phyloP scores from a whole-genome alignment of 2,113 vertebrate species.

The Sula dactylatra region DNA sequence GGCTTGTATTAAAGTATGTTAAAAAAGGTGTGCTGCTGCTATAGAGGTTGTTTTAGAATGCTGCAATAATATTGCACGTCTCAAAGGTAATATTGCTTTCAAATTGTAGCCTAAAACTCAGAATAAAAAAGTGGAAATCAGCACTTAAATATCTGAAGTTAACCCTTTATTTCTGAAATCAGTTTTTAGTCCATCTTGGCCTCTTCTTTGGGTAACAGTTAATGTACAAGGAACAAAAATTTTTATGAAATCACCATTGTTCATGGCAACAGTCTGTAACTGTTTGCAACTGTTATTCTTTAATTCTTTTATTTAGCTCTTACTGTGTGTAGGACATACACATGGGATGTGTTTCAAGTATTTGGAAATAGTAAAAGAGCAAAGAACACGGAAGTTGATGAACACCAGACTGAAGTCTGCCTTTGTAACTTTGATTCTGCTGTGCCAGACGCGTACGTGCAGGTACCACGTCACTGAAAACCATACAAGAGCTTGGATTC shows the following conservation, averaged over 20 bases:
- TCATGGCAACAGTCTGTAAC: background rate
- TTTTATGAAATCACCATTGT: background rate
- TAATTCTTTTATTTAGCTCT: background rate
- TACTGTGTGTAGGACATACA: background rate
- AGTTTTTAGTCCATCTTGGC: background rate
- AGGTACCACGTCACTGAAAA: background rate
- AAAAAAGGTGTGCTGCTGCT: background rate
- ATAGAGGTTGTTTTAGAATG: background rate
- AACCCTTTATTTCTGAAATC: background rate
- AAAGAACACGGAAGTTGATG: background rate
- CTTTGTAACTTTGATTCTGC: background rate
- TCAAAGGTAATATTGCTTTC: background rate
- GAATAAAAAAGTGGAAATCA: background rate
- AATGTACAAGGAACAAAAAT: background rate
- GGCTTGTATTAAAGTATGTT: background rate
- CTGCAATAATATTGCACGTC: background rate
- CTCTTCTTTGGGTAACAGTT: background rate
- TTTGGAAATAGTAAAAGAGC: background rate
- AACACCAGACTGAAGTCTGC: background rate
- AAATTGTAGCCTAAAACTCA: background rate
- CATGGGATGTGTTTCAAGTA: background rate
- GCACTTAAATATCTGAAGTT: background rate
- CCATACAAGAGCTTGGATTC: background rate
- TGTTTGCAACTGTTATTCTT: background rate
- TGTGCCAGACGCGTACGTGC: fast-evolving